Evolutionary conservation across 2,113 vertebrate species (phyloP), one percentile per base, ranked within the genome.

Genomic region (Merops nubicus): DNA sequence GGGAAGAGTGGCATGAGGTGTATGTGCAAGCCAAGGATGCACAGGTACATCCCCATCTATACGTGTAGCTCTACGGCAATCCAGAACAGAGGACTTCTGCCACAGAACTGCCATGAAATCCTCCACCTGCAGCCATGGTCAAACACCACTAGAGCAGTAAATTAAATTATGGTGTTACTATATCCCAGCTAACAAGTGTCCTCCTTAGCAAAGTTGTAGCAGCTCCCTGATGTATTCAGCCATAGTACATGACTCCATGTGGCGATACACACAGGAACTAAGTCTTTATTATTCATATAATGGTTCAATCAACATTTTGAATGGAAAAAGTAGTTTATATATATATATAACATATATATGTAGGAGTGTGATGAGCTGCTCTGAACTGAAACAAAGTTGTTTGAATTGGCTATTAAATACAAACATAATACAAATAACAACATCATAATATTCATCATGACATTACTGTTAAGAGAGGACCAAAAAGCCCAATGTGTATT

Each of bases 21-120:
- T 21, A 40, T 1, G 12, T 0, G 0, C 20, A 47, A 56, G 20
- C 12, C 1, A 1, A 40, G 42, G 17, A 57, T 15, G 11, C 11
- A 50, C 10, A n/a, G 53, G 8, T 16, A 43, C 3, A 0, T 63
- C 34, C 34, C 14, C 26, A 8, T 23, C 8, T 12, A 33, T 23
- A 47, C 15, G 33, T 6, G 2, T 53, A 75, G 3, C 8, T 38
- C 21, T 29, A 8, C 36, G 25, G 18, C n/a, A 47, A 53, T 17
- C 23, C 23, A 36, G 40, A 54, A 16, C 19, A 81, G 45, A 80
- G 29, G 18, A 76, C 17, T 53, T 59, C 31, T 59, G 21, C 40
- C 17, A 20, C 21, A 33, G 36, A 31, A 56, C 29, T 78, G 21
- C 48, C 62, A 23, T 1, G 1, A 85, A 69, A 57, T 56, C 33